Evolutionary conservation across 2,888 invertebrate species (phyloP), one percentile per base, ranked within the genome.

Genomic region (Muscina levida): DNA sequence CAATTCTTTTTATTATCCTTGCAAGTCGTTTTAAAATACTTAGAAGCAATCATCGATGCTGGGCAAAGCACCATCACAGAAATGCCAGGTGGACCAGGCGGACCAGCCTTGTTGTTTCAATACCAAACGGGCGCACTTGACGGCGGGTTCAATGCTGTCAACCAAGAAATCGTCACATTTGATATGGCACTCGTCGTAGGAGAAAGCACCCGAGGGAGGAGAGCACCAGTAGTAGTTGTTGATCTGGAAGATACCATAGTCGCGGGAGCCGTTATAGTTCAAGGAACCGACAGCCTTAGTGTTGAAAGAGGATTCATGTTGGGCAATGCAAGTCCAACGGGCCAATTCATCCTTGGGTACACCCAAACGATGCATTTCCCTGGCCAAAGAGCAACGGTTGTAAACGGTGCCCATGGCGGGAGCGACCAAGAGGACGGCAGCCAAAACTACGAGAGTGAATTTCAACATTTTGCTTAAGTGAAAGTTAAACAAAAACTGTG

Each of bases 201-300:
- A 86, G 76, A 83, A 84, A 26, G 83, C 81, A 37, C 86, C 85
- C 37, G 82, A 37, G 79, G 77, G 39, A 46, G 86, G 85, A 53
- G 85, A 75, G 78, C 90, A 90, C 89, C 89, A 89, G 70, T 76
- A 73, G 39, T 78, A 78, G 65, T 86, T 83, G 77, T 87, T 86
- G 26, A 87, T 85, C 80, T 86, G 86, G 73, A 85, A 86, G 31
- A 86, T 79, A 62, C 86, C 86, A 51, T 80, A 88, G 82, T 89
- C 89, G 31, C 82, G 83, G 31, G 87, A 85, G 0, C 92, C 91
- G 82, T 92, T 90, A 1, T 79, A 81, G 84, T 92, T 91, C 0
- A 87, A 82, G 11, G 85, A 87, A 1, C 91, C 91, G 19, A 89
- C 85, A 1, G 87, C 89, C 37, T 88, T 81, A 0, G 91, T 91